These are phyloP conservation scores for Thymallus thymallus DNA, from an alignment of 2,113 vertebrate genomes.

Conservation along the genomic window DNA sequence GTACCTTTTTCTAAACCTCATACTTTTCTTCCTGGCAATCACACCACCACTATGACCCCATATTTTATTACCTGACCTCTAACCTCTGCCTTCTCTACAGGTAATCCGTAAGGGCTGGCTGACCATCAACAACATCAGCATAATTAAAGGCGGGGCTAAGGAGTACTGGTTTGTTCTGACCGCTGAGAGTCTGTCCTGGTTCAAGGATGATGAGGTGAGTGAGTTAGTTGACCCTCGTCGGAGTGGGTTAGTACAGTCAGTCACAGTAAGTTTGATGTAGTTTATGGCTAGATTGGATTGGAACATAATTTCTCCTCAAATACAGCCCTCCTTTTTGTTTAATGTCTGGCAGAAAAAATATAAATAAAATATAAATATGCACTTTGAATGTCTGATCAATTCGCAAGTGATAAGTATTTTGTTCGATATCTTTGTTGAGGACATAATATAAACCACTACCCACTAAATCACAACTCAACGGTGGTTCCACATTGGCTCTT, in stretches of 20 bases:
- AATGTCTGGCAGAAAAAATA: too few relatives aligned
- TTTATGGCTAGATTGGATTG: background rate
- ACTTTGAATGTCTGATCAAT: too few relatives aligned
- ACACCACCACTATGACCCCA: background rate
- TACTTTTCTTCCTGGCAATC: background rate
- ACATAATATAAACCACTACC: background rate
- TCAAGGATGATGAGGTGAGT: constrained; percentile 87
- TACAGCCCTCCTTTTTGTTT: too few relatives aligned
- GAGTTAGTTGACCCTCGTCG: background rate
- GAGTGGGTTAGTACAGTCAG: background rate
- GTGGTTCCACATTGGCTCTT: background rate
- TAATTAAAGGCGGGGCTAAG: constrained; percentile 89
- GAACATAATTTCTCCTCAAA: background rate
- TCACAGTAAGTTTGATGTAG: background rate
- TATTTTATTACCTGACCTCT: constrained; percentile 22
- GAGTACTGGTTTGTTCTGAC: constrained; percentile 91
- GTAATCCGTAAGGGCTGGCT: constrained; percentile 96
- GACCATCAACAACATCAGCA: constrained; percentile 91
- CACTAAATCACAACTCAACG: too few relatives aligned
- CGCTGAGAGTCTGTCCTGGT: constrained; percentile 87
- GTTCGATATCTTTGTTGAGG: background rate
- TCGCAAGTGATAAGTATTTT: background rate
- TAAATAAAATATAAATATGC: too few relatives aligned
- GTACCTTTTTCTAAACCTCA: background rate
- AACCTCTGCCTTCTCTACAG: constrained; percentile 56